Base-by-base conservation (phyloP, 2,888 invertebrate genomes). In the Punctoribates punctum region DNA sequence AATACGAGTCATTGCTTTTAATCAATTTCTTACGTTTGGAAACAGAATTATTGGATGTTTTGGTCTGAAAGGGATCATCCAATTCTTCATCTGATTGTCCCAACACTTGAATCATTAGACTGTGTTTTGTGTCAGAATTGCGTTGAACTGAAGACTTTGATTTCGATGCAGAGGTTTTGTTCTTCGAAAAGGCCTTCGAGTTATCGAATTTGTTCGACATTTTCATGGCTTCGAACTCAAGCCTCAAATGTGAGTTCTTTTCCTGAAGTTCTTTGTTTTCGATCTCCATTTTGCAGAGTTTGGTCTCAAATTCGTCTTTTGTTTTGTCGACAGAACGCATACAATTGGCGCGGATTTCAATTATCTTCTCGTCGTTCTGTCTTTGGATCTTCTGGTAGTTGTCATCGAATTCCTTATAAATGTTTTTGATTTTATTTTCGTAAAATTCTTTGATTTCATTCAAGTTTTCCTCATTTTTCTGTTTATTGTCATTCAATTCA, bases 11-110 rank as follows among this genome's bases (percentile, higher is more conserved):
- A 29, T 13, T 70, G 34, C 23, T 70, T 46, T 1, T 20, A 20
- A 46, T 23, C 42, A 70, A 70, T 70, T 70, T 70, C 70, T 70
- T 70, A 2, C 70, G 70, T 23, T 70, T 70, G 1, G 51, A 13
- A n/a, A 54, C 54, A n/a, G n/a, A n/a, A n/a, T n/a, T n/a, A n/a
- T n/a, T n/a, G 20, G n/a, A 54, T 20, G 5, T 5, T 20, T n/a
- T 54, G 54, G 9, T n/a, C 54, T 1, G 54, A 13, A 13, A 42
- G 8, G 60, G 60, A 20, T n/a, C 27, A 38, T 9, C 11, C 9
- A 13, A 2, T 1, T 42, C 46, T 20, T 23, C 46, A 1, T 70
- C 46, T 20, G 38, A 38, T 13, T 38, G n/a, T n/a, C n/a, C 67
- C 42, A 67, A 38, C 8, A 67, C 67, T 38, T 5, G 67, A n/a